A percentile compares a stretch with the other conserved stretches of the same genome.
Evolutionary conservation across 2,113 vertebrate species (phyloP).

Genomic region (Macroglossus sobrinus): DNA sequence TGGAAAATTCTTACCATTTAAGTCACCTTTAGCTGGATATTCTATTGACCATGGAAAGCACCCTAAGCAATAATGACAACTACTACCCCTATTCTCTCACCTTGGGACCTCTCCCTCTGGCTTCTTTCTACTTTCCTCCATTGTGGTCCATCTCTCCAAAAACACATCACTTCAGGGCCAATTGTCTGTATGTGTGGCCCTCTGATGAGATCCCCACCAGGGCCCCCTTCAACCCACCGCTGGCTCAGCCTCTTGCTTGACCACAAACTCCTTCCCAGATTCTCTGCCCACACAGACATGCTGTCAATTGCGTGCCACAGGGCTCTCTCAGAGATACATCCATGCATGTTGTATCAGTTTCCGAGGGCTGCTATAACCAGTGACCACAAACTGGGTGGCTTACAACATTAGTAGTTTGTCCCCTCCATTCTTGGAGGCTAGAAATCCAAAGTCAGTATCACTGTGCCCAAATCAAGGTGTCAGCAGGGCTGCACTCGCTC

Average conservation of each 20-base stretch:
- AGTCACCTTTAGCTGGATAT: background rate
- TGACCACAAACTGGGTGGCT: background rate
- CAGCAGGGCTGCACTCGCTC: too few species aligned
- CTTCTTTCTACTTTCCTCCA: background rate
- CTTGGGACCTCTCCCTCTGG: background rate
- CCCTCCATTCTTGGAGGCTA: background rate
- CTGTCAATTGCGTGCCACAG: fast-evolving
- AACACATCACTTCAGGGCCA: background rate
- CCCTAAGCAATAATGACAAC: fast-evolving
- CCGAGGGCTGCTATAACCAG: background rate
- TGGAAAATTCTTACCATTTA: background rate
- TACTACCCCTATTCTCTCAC: background rate
- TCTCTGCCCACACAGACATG: background rate
- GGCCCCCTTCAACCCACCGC: background rate
- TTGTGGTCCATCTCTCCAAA: background rate
- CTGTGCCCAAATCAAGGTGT: background rate
- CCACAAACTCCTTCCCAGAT: background rate
- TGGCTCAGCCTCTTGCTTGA: background rate
- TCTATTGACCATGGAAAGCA: background rate
- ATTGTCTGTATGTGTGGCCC: background rate
- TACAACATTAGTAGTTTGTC: background rate
- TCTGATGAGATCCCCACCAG: background rate
- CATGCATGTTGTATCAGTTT: fast-evolving
- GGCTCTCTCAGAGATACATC: background rate
- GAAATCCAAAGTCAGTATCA: background rate